These are phyloP conservation scores for Aphis gossypii DNA, from an alignment of 1,140 invertebrate genomes.

Conservation along the genomic window DNA sequence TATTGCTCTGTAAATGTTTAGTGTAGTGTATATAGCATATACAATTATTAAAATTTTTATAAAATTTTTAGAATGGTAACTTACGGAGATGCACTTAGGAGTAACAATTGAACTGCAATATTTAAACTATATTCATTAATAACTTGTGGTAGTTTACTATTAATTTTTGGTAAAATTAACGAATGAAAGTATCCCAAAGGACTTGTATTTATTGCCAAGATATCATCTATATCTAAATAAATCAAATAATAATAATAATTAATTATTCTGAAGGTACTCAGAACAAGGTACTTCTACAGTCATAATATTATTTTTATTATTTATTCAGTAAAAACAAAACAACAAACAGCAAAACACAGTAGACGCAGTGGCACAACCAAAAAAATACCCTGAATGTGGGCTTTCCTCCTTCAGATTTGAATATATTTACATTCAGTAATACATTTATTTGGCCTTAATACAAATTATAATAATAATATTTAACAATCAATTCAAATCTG, in stretches of 20 bases:
- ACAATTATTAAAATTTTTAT: constrained; percentile 30
- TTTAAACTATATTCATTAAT: constrained; percentile 66
- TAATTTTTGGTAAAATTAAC: constrained; percentile 71
- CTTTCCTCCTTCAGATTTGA: background rate
- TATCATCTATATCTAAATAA: constrained; percentile 50
- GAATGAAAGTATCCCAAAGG: constrained; percentile 74
- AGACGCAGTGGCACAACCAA: background rate
- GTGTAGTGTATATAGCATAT: constrained; percentile 56
- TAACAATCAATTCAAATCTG: background rate
- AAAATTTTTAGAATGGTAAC: constrained; percentile 59
- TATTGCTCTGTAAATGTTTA: constrained; percentile 66
- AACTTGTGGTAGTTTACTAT: constrained; percentile 70
- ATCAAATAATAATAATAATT: background rate
- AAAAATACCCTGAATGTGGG: background rate
- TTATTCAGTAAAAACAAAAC: background rate
- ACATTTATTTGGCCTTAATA: background rate
- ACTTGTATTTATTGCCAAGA: constrained; percentile 71
- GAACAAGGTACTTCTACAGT: background rate
- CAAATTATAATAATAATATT: background rate
- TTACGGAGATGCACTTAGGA: constrained; percentile 68
- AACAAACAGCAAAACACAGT: background rate
- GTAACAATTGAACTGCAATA: constrained; percentile 66
- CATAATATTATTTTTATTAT: background rate
- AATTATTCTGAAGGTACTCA: background rate
- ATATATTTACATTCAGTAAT: background rate